Conservation (phyloP, 2,888 invertebrate species). For the Scelioninae gen. 2 region DNA sequence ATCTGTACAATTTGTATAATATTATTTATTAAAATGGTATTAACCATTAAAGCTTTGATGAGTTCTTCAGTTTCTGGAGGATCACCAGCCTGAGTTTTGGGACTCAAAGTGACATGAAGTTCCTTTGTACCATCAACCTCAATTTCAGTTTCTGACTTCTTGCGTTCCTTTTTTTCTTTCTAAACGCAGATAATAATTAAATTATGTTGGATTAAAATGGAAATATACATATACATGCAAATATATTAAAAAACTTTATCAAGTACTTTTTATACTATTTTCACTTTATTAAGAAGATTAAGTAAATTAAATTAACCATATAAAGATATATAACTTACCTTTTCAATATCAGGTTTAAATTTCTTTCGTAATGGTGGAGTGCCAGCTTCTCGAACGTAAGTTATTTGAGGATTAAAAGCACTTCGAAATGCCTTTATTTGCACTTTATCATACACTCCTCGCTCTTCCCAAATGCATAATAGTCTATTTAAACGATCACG, state of each 20-base stretch:
- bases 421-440: constrained; percentile 88
- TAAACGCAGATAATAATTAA: constrained; percentile 39
- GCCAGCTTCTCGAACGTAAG: constrained; percentile 66
- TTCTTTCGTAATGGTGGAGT: constrained; percentile 77
- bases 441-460: constrained; percentile 90
- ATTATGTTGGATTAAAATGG: too few species aligned
- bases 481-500: constrained; percentile 87
- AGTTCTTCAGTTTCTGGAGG: constrained; percentile 95
- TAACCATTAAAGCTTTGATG: constrained; percentile 82
- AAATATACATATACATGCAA: too few species aligned
- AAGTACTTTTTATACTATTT: too few species aligned
- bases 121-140: constrained; percentile 85
- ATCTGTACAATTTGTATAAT: constrained; percentile 62
- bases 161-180: constrained; percentile 75
- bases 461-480: constrained; percentile 93
- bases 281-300: too few species aligned
- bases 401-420: constrained; percentile 75
- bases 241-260: too few species aligned
- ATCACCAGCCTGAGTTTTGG: constrained; percentile 87
- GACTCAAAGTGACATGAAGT: constrained; percentile 86
- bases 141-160: constrained; percentile 77
- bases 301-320: too few species aligned
- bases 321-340: constrained; percentile 62
- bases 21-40: constrained; percentile 59
- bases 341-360: constrained; percentile 73